Conservation (phyloP, 1,140 invertebrate genomes). For the Arctopsyche grandis region DNA sequence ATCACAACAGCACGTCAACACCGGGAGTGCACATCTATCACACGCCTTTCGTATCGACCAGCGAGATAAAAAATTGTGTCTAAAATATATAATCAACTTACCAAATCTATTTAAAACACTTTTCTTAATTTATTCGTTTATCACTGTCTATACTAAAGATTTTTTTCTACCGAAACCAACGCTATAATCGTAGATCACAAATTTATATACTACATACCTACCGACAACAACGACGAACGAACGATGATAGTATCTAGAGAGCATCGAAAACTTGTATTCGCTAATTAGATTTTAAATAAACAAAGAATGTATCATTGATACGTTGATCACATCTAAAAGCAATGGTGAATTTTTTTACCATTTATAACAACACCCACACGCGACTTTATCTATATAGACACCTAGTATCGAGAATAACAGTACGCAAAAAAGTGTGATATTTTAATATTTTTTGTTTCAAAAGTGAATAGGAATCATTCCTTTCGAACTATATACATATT, state of each 20-base stretch:
- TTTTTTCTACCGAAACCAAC: neutral
- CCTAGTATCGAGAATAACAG: too few relatives aligned
- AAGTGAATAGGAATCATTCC: too few relatives aligned
- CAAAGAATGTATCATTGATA: too few relatives aligned
- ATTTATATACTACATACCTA: neutral
- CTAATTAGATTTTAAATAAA: neutral
- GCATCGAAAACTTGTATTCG: neutral
- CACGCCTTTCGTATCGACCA: slow-evolving; percentile 17
- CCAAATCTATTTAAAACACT: neutral
- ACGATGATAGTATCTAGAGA: neutral
- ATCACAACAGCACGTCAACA: slow-evolving; percentile 20
- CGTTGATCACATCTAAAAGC: too few relatives aligned
- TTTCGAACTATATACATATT: too few relatives aligned
- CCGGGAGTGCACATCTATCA: slow-evolving; percentile 31
- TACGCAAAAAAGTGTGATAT: too few relatives aligned
- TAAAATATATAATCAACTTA: slow-evolving; percentile 8
- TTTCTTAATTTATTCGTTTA: slow-evolving; percentile 10
- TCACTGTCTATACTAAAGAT: neutral
- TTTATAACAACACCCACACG: too few relatives aligned
- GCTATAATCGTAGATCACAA: slow-evolving; percentile 10
- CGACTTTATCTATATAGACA: too few relatives aligned
- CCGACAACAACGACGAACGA: neutral
- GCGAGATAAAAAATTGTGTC: neutral
- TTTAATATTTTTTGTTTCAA: too few relatives aligned
- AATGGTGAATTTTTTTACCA: too few relatives aligned